Percentiles rank a stretch among this genome's conserved stretches.
phyloP scores from a whole-genome alignment of 2,113 vertebrate genomes.

The Prolemur simus region DNA sequence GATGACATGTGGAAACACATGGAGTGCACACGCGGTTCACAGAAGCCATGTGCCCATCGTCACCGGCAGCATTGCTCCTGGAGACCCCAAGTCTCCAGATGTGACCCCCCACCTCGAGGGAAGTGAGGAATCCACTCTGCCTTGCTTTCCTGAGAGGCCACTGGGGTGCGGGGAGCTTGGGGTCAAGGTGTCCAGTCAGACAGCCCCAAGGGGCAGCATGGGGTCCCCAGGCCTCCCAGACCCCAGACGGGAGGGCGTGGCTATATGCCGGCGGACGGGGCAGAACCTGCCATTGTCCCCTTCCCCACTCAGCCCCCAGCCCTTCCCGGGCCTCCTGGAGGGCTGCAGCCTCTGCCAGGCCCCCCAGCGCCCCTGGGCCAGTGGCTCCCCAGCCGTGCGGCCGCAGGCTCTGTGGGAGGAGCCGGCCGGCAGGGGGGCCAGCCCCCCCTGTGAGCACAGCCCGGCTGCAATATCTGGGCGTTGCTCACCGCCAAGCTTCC shows the following conservation, averaged over 20 bases:
- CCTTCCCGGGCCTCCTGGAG: not conserved
- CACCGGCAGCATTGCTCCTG: fast-evolving
- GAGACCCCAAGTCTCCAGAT: not conserved
- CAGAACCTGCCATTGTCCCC: fast-evolving
- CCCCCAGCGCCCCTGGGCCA: not conserved
- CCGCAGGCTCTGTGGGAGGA: not conserved
- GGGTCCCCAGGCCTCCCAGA: not conserved
- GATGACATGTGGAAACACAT: fast-evolving
- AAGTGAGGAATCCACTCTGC: not conserved
- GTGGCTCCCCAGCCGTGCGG: not conserved
- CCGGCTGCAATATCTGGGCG: too few relatives aligned
- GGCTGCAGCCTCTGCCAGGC: not conserved
- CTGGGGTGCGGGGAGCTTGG: not conserved
- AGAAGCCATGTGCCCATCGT: fast-evolving
- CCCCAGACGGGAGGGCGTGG: not conserved
- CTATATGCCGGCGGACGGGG: fast-evolving
- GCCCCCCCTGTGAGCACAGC: not conserved
- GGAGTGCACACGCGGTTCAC: fast-evolving
- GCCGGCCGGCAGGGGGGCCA: not conserved
- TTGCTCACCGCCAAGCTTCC: not conserved
- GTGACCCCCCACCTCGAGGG: not conserved
- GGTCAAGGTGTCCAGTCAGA: not conserved
- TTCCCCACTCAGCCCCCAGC: not conserved
- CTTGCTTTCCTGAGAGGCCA: not conserved
- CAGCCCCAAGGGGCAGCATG: fast-evolving